Evolutionary conservation across 1,140 invertebrate species (phyloP).

Genomic region (Schlechtendalia chinensis): DNA sequence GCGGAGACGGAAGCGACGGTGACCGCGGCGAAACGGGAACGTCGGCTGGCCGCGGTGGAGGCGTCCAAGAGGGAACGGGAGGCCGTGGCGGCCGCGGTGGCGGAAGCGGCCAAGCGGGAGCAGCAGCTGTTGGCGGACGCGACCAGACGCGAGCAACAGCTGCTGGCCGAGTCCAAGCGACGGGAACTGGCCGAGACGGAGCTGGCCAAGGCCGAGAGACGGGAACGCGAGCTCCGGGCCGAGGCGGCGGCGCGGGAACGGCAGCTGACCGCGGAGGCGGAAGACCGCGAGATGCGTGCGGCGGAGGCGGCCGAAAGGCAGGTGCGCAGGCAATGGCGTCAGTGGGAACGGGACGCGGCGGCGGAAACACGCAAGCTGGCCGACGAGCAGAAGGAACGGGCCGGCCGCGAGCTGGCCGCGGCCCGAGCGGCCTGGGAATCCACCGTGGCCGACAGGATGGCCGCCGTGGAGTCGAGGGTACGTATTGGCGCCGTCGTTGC

Average conservation of each 20-base stretch:
- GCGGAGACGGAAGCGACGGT: not conserved
- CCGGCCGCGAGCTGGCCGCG: not conserved
- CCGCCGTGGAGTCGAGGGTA: not conserved
- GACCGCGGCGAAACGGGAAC: not conserved
- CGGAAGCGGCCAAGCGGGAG: not conserved
- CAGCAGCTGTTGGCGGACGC: constrained; percentile 9
- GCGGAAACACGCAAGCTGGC: not conserved
- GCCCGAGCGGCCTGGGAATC: not conserved
- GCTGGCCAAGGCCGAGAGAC: not conserved
- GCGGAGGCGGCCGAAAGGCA: not conserved
- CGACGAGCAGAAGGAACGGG: constrained; percentile 3
- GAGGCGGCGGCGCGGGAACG: constrained; percentile 7
- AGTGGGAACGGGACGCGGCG: not conserved
- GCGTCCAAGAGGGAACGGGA: not conserved
- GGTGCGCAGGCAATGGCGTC: constrained; percentile 2
- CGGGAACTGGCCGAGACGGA: not conserved
- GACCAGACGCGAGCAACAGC: not conserved
- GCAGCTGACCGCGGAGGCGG: not conserved
- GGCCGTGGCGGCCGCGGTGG: not conserved
- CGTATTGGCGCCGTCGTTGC: too few species aligned
- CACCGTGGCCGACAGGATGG: not conserved
- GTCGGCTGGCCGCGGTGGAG: constrained; percentile 15
- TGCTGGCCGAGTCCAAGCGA: not conserved
- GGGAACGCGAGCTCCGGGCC: not conserved
- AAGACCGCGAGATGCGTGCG: not conserved